Evolutionary conservation across 2,797 vertebrate genomes (phyloP).

Genomic region (Galagoides demidoff): DNA sequence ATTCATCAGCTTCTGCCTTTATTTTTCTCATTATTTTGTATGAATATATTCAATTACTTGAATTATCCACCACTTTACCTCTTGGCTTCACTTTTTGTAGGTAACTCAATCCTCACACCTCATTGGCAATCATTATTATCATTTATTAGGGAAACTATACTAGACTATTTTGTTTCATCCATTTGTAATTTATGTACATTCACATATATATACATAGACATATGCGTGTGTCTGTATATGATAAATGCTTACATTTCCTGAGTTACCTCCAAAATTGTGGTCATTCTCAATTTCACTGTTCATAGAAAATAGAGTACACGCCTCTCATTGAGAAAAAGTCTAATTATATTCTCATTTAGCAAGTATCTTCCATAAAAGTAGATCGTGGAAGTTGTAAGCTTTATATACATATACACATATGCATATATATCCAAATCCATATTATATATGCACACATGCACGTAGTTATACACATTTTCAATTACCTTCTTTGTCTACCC

Average conservation of each 20-base stretch:
- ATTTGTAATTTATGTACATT: background rate
- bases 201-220: background rate
- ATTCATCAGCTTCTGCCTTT: background rate
- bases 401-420: background rate
- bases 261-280: background rate
- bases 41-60: conserved; percentile 8
- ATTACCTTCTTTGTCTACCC: background rate
- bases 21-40: background rate
- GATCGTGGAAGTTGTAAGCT: background rate
- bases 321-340: background rate
- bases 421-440: background rate
- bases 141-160: background rate
- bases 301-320: background rate
- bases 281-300: background rate
- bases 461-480: background rate
- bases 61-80: background rate
- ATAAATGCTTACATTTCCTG: background rate
- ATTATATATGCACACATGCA: background rate
- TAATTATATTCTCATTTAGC: conserved; percentile 11
- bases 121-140: background rate
- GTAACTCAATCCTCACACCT: background rate
- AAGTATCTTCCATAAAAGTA: background rate
- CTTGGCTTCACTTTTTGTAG: background rate
- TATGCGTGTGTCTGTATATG: background rate
- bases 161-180: background rate